Conservation (phyloP, 2,113 vertebrate species). For the Pseudorectes ferrugineus region DNA sequence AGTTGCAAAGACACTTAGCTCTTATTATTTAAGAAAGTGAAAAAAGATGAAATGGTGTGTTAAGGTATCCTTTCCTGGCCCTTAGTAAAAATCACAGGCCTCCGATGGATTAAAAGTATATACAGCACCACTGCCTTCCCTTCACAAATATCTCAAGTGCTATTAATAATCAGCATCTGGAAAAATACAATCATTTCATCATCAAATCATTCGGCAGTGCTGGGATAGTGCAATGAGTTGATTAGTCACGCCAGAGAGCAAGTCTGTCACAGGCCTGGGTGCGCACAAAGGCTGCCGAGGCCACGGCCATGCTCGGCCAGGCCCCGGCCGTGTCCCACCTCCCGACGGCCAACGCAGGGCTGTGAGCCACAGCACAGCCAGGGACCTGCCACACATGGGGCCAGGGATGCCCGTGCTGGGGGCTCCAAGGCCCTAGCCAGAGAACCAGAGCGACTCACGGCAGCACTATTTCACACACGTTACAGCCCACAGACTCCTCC, state of each 20-base stretch:
- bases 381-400: rapidly evolving
- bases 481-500: rapidly evolving
- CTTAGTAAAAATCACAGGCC: neutral
- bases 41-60: neutral
- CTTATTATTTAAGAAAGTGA: constrained; percentile 6
- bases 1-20: constrained; percentile 36
- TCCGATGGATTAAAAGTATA: neutral
- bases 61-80: neutral
- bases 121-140: neutral
- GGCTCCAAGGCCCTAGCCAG: neutral
- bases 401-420: rapidly evolving
- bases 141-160: neutral
- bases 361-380: rapidly evolving
- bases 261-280: rapidly evolving
- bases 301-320: rapidly evolving
- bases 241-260: neutral
- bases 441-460: rapidly evolving
- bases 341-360: rapidly evolving
- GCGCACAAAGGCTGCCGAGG: rapidly evolving
- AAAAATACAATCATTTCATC: neutral
- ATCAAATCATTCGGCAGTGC: neutral
- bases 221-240: neutral
- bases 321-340: rapidly evolving
- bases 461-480: rapidly evolving
- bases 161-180: neutral